Base-by-base conservation (phyloP, 2,113 vertebrate species). In the Rousettus leschenaultii region DNA sequence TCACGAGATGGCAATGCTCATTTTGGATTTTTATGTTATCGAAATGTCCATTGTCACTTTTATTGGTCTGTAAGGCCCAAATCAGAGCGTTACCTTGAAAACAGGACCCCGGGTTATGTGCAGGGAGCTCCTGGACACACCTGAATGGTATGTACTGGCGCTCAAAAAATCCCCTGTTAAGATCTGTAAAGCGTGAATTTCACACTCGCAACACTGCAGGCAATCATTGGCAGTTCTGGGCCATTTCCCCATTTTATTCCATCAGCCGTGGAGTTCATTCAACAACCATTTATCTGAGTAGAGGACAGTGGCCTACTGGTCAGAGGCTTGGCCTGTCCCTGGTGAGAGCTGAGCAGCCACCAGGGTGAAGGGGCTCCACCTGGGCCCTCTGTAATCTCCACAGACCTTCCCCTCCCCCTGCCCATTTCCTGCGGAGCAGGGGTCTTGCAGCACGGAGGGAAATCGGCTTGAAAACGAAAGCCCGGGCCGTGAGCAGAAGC, bases 401-500 rank as follows among this genome's bases (percentile, higher is more conserved):
- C 55, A 89, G 73, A 30, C 55, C 38, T 6, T 86, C 28, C 21
- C 7, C 19, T 24, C 2, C 48, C 22, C 57, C 30, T 63, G 10
- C 73, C 80, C 24, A 1, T 13, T 79, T 57, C 59, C 86, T 26
- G 1, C n/a, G 4, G 89, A 78, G 0, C 51, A 1, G 6, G 30
- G 53, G 70, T 55, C 48, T 83, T 70, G 89, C 35, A 83, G 94
- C 65, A 43, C 86, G 0, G 57, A 45, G 55, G 92, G 66, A 82
- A 93, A 66, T 55, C 26, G 38, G 73, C 96, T 53, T 73, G 95
- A 75, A 77, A 28, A 30, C 1, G 45, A 88, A 87, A 85, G 92
- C 78, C 63, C 45, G 2, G 40, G 87, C 55, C 91, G 1, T 33
- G 4, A 38, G 70, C 66, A 35, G 24, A 28, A 45, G 86, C 87